Conservation (phyloP, 2,797 vertebrate species). For the Spinus pinus region DNA sequence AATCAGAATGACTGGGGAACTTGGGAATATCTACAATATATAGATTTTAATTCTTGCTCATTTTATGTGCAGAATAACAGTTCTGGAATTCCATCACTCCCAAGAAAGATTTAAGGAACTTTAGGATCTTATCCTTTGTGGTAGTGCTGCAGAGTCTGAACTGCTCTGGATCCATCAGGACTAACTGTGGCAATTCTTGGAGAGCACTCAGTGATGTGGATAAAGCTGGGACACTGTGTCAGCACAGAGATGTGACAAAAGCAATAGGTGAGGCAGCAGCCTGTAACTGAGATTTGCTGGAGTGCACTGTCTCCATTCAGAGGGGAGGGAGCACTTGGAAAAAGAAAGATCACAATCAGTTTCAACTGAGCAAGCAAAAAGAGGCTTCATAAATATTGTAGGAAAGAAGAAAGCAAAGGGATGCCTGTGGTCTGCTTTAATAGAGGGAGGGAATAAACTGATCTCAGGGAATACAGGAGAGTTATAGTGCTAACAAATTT, state of each 20-base stretch:
- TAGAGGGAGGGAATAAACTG: background rate
- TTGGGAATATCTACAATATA: background rate
- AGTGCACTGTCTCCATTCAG: background rate
- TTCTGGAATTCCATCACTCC: background rate
- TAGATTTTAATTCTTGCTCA: background rate
- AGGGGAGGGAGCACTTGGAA: background rate
- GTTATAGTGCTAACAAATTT: background rate
- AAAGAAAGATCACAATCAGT: background rate
- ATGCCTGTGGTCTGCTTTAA: background rate
- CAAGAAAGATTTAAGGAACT: background rate
- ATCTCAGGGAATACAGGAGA: background rate
- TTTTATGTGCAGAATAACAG: background rate
- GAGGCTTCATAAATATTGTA: background rate
- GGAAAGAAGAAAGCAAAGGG: background rate
- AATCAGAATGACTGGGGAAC: background rate
- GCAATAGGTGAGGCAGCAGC: background rate
- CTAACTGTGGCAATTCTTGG: background rate
- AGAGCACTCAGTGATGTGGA: background rate
- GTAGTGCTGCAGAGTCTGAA: background rate
- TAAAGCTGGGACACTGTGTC: background rate
- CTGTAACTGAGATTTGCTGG: background rate
- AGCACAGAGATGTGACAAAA: background rate
- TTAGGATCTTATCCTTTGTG: background rate
- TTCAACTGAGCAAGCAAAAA: background rate
- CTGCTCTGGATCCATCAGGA: background rate